Evolutionary conservation across 1,140 invertebrate genomes (phyloP), one percentile per base, ranked within the genome.

Genomic region (Heliconius melpomene): DNA sequence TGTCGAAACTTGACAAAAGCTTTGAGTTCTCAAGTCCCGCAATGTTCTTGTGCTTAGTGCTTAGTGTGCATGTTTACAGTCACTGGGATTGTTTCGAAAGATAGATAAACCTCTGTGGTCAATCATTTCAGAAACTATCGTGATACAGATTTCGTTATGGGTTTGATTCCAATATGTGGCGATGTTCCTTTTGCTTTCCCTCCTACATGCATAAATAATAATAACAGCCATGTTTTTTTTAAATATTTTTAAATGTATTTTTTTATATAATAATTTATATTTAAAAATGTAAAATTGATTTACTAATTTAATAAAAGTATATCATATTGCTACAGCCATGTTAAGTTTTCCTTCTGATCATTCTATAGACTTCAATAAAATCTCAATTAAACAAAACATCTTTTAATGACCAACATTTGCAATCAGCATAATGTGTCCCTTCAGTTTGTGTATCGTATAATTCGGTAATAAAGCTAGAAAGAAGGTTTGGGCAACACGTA

Each of bases 381-480:
- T 9, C 57, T 11, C n/a, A n/a, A 66, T 72, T 36, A 38, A 20
- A 38, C 29, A 18, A 7, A 72, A 38, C 18, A 72, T 50, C 13
- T 8, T 76, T 13, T 40, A 70, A 46, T 40, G 75, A 72, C 66
- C 38, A 66, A 66, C 23, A 66, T 66, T 29, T 40, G 36, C 70
- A 38, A 50, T 72, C 72, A 71, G 70, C 76, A 78, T 72, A 72
- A 50, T 70, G 8, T 70, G 57, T 13, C 20, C 36, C 60, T 46
- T 13, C 32, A 78, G 66, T 78, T 78, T 78, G 72, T 72, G 66
- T 72, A 32, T 52, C 46, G 76, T 16, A 77, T 78, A 78, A 78
- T 78, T 72, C 18, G 70, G 40, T 78, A 78, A 78, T 78, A 78
- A 78, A 72, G 70, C 38, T 54, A 1, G 11, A 26, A 13, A 8